phyloP scores from a whole-genome alignment of 2,113 vertebrate genomes.

The Pelusios castaneus region DNA sequence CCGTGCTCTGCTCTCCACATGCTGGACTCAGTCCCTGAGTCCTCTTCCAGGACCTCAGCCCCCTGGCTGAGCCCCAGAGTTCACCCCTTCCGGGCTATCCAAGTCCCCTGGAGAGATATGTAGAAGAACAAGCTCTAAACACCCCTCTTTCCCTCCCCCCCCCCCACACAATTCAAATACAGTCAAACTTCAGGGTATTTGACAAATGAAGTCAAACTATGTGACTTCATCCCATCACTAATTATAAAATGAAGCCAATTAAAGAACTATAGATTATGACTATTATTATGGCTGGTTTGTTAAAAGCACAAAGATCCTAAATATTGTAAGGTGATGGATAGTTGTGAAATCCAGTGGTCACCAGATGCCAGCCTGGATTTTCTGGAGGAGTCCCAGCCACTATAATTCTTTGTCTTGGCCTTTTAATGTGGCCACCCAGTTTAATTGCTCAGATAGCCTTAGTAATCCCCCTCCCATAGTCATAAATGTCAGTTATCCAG shows the following conservation, averaged over 20 bases:
- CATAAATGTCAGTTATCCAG: constrained; percentile 51
- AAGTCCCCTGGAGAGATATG: background rate
- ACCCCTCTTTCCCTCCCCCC: too few relatives aligned
- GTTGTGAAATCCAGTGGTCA: background rate
- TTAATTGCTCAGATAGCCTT: constrained; percentile 17
- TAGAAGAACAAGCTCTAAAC: background rate
- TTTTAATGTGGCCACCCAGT: constrained; percentile 34
- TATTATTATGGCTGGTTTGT: background rate
- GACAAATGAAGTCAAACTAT: background rate
- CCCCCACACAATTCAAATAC: background rate
- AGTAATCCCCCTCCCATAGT: constrained; percentile 38
- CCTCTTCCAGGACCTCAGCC: too few relatives aligned
- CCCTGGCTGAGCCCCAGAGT: too few relatives aligned
- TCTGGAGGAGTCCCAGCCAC: background rate
- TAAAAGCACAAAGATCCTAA: background rate
- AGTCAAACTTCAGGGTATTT: background rate
- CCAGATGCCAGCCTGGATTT: background rate
- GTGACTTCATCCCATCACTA: background rate
- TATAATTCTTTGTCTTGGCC: constrained; percentile 26
- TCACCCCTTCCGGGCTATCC: too few relatives aligned
- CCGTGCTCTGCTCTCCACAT: too few relatives aligned
- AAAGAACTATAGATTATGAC: background rate
- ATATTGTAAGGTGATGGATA: background rate
- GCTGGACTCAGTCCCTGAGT: too few relatives aligned
- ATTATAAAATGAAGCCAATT: background rate